phyloP scores from a whole-genome alignment of 2,797 vertebrate genomes.

The Poeciliopsis gracilis region DNA sequence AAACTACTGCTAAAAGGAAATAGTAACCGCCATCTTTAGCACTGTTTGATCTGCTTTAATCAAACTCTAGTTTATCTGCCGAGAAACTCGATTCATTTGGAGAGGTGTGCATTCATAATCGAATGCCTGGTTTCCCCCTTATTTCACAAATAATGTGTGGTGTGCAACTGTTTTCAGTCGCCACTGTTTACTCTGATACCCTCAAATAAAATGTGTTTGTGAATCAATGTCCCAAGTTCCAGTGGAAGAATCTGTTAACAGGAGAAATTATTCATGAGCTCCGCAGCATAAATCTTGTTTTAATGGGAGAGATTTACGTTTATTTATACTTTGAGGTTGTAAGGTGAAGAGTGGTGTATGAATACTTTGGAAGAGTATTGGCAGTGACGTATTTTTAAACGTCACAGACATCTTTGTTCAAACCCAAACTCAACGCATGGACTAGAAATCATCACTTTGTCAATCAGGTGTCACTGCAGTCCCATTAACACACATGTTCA shows the following conservation, averaged over 20 bases:
- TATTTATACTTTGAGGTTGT: background rate
- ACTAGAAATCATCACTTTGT: slow-evolving; percentile 10
- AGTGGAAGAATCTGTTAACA: background rate
- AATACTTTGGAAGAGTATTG: background rate
- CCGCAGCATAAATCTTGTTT: background rate
- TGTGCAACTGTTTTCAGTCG: background rate
- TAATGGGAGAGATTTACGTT: background rate
- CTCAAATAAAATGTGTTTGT: background rate
- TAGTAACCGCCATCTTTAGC: background rate
- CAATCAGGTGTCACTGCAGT: background rate
- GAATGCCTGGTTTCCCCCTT: background rate
- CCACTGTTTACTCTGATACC: background rate
- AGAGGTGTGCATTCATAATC: too few species aligned
- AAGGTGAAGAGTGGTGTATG: background rate
- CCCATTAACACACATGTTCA: slow-evolving; percentile 18
- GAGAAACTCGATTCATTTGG: too few species aligned
- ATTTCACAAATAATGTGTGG: background rate
- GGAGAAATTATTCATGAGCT: background rate
- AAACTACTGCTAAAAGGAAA: slow-evolving; percentile 5
- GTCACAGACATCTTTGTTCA: background rate
- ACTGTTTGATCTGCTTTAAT: too few species aligned
- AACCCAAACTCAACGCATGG: background rate
- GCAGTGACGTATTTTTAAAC: too few species aligned
- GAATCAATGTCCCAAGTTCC: background rate
- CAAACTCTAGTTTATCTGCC: too few species aligned